Conservation (phyloP, 2,888 invertebrate species). For the Gymnocheta viridis region DNA sequence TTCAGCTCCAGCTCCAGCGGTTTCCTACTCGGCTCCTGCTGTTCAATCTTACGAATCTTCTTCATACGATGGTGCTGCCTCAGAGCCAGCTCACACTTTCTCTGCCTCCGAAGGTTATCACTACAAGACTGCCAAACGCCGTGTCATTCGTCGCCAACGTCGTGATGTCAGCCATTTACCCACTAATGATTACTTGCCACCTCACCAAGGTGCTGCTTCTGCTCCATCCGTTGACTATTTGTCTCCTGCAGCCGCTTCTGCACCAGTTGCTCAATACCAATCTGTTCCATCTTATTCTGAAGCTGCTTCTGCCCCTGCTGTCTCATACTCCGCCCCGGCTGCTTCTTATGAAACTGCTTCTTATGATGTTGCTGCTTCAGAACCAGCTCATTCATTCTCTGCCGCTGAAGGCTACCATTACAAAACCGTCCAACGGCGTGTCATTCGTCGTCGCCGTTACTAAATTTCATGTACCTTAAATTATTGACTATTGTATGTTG, state of each 20-base stretch:
- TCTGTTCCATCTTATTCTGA: conserved; percentile 56
- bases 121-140: conserved; percentile 77
- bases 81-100: conserved; percentile 75
- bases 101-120: conserved; percentile 78
- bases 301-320: no score
- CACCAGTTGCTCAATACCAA: conserved; percentile 36
- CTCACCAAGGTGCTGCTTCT: conserved; percentile 60
- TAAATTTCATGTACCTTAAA: no score
- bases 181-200: neutral
- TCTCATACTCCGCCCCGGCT: no score
- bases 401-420: no score
- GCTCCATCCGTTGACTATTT: neutral
- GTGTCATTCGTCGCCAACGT: conserved; percentile 49
- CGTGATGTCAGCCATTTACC: conserved; percentile 27
- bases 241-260: neutral
- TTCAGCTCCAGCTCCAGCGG: conserved; percentile 21
- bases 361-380: no score
- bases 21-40: conserved; percentile 65
- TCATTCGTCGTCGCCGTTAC: no score
- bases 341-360: no score
- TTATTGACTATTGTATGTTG: no score
- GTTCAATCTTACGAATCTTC: no score
- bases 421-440: no score
- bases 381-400: no score
- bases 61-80: conserved; percentile 66